Evolutionary conservation across 2,113 vertebrate species (phyloP).

Genomic region (Merops nubicus): DNA sequence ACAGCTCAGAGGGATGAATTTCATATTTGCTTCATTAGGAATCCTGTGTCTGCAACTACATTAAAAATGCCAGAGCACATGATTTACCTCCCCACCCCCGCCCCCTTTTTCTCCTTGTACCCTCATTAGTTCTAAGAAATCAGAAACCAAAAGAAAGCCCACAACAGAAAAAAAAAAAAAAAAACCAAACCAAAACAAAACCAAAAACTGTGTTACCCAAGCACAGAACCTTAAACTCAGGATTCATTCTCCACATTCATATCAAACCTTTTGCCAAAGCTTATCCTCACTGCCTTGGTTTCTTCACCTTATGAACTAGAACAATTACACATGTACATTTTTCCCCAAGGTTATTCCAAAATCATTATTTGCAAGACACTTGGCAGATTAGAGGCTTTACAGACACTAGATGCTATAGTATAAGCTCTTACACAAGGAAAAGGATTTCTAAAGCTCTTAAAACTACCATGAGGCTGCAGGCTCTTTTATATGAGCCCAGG

Average conservation of each 20-base stretch:
- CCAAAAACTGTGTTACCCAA: not conserved
- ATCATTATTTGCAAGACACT: not conserved
- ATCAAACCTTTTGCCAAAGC: not conserved
- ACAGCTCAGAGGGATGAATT: not conserved
- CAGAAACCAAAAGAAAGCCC: not conserved
- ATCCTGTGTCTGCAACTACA: not conserved
- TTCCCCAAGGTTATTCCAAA: not conserved
- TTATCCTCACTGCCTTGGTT: not conserved
- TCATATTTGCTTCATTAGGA: not conserved
- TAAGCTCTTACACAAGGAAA: not conserved
- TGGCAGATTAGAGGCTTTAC: not conserved
- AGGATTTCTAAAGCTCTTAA: slow-evolving; percentile 20
- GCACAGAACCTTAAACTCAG: not conserved
- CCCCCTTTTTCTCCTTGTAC: not conserved
- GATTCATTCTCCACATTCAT: not conserved
- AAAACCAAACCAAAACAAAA: not conserved
- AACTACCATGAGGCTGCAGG: not conserved
- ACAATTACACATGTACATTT: not conserved
- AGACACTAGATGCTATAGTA: slow-evolving; percentile 16
- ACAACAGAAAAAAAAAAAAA: not conserved
- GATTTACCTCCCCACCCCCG: not conserved
- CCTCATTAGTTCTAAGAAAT: not conserved
- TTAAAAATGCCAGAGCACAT: not conserved
- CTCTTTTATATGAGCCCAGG: not conserved
- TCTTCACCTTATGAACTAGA: not conserved